Evolutionary conservation across 1,140 invertebrate genomes (phyloP).

Genomic region (Heliothis virescens): DNA sequence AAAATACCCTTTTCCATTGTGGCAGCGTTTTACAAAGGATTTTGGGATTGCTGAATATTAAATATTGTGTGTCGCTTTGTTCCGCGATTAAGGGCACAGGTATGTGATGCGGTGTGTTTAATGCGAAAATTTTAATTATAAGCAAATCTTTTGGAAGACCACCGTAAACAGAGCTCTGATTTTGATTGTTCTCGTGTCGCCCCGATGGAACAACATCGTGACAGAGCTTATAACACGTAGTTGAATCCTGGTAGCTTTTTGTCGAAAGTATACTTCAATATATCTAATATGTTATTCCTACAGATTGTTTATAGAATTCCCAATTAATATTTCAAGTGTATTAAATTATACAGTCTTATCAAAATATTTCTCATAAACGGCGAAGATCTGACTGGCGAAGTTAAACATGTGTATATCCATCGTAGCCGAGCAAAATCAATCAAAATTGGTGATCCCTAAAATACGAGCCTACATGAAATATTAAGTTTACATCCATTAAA

Average conservation of each 20-base stretch:
- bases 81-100: slow-evolving; percentile 74
- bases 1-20: slow-evolving; percentile 85
- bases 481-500: slow-evolving; percentile 2
- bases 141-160: slow-evolving; percentile 41
- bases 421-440: not conserved
- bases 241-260: not conserved
- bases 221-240: not conserved
- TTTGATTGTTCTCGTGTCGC: slow-evolving; percentile 24
- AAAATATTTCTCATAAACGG: no score
- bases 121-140: slow-evolving; percentile 61
- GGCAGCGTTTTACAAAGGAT: slow-evolving; percentile 80
- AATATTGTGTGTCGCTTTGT: slow-evolving; percentile 82
- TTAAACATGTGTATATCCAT: no score
- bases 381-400: no score
- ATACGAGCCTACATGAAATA: not conserved
- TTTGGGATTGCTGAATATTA: slow-evolving; percentile 84
- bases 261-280: no score
- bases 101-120: slow-evolving; percentile 56
- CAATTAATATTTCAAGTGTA: no score
- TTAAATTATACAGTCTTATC: no score
- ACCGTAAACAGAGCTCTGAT: slow-evolving; percentile 37
- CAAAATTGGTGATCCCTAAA: slow-evolving; percentile 8
- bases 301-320: no score
- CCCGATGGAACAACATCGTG: not conserved
- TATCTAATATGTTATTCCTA: no score